Percentiles rank a stretch among this genome's conserved stretches.
phyloP scores from a whole-genome alignment of 2,797 vertebrate species.

The Cryptoprocta ferox region DNA sequence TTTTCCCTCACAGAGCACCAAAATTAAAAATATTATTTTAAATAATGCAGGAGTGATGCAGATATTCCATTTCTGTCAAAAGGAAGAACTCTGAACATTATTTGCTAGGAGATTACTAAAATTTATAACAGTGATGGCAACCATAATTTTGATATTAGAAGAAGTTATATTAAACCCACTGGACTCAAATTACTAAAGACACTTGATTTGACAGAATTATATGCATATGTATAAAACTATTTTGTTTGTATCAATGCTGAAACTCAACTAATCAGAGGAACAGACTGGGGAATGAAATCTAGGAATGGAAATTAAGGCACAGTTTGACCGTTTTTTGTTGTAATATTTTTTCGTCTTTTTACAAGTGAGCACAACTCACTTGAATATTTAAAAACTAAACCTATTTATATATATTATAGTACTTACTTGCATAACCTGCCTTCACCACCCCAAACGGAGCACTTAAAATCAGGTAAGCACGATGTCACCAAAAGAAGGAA shows the following conservation, averaged over 20 bases:
- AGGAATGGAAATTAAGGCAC: neutral
- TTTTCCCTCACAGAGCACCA: conserved; percentile 14
- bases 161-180: neutral
- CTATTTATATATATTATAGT: neutral
- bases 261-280: neutral
- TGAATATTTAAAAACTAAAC: neutral
- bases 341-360: neutral
- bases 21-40: neutral
- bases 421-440: neutral
- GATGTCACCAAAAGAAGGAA: neutral
- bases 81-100: neutral
- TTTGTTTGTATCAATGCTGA: neutral
- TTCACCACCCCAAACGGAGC: neutral
- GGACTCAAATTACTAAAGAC: neutral
- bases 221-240: neutral
- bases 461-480: neutral
- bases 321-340: neutral
- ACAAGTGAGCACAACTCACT: neutral
- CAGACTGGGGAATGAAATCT: neutral
- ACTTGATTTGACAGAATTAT: neutral
- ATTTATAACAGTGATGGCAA: neutral
- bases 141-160: neutral
- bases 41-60: neutral
- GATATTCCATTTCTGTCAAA: neutral
- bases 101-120: conserved; percentile 15